phyloP scores from a whole-genome alignment of 2,888 invertebrate species.

The Drosophila fulvimacula region DNA sequence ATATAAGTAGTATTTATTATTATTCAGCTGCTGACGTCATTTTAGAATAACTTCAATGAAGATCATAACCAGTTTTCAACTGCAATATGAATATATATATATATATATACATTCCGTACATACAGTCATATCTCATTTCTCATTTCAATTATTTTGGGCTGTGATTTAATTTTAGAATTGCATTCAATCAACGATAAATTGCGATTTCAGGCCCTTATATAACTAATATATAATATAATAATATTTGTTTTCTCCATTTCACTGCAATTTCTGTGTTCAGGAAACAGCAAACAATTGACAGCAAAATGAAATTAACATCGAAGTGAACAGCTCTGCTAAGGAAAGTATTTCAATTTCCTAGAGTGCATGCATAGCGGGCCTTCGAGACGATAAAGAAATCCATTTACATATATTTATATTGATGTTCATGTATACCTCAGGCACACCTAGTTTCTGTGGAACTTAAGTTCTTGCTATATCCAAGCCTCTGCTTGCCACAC shows the following conservation, averaged over 20 bases:
- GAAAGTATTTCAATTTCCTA: not conserved
- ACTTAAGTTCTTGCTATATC: not conserved
- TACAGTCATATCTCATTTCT: not conserved
- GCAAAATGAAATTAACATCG: not conserved
- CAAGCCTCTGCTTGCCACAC: not conserved
- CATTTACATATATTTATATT: not conserved
- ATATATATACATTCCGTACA: not conserved
- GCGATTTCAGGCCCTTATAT: not conserved
- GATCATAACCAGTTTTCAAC: not conserved
- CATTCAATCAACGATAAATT: not conserved
- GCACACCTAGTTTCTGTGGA: not conserved
- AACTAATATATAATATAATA: not conserved
- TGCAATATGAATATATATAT: not conserved
- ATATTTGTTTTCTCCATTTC: not conserved
- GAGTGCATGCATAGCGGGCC: slow-evolving; percentile 20
- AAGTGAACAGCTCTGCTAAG: not conserved
- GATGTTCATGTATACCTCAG: not conserved
- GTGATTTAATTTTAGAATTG: slow-evolving; percentile 7
- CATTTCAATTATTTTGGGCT: not conserved
- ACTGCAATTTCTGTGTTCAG: not conserved
- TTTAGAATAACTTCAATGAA: not conserved
- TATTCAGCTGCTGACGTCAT: slow-evolving; percentile 6
- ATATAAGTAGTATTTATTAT: not conserved
- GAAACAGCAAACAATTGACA: slow-evolving; percentile 2
- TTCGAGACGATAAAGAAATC: slow-evolving; percentile 25